phyloP scores from a whole-genome alignment of 2,888 invertebrate species.

The Tinea pellionella region DNA sequence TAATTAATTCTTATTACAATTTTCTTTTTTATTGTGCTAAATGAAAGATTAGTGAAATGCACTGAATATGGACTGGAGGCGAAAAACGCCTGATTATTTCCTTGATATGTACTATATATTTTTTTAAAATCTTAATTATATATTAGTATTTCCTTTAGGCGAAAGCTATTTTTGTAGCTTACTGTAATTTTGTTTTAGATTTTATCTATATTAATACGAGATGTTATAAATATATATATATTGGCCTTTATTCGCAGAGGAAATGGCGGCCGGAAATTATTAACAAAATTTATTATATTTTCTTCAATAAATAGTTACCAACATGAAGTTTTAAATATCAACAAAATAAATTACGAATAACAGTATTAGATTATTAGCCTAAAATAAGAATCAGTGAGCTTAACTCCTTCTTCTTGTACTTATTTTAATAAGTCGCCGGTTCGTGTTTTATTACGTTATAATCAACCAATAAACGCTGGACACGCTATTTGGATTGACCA shows the following conservation, averaged over 20 bases:
- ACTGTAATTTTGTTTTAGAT: background rate
- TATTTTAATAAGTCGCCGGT: slow-evolving; percentile 60
- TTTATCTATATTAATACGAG: background rate
- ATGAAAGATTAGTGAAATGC: slow-evolving; percentile 61
- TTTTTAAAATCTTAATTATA: background rate
- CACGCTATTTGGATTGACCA: slow-evolving; percentile 2
- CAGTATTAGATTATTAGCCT: slow-evolving; percentile 55
- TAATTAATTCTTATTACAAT: slow-evolving; percentile 46
- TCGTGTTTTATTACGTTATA: slow-evolving; percentile 18
- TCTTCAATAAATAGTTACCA: slow-evolving; percentile 66
- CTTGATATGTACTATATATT: slow-evolving; percentile 7
- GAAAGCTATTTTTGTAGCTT: slow-evolving; percentile 63
- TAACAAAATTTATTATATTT: slow-evolving; percentile 37
- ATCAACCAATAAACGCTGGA: background rate
- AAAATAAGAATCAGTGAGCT: slow-evolving; percentile 40
- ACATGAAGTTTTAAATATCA: slow-evolving; percentile 70
- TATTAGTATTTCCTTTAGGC: slow-evolving; percentile 28
- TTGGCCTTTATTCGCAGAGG: background rate
- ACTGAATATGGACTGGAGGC: slow-evolving; percentile 55
- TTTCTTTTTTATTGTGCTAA: slow-evolving; percentile 59
- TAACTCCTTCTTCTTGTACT: slow-evolving; percentile 40
- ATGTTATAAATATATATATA: background rate
- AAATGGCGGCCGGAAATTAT: background rate
- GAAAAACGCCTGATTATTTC: slow-evolving; percentile 15
- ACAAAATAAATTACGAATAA: slow-evolving; percentile 71